phyloP scores from a whole-genome alignment of 2,797 vertebrate species.

The Sebastes iracundus region DNA sequence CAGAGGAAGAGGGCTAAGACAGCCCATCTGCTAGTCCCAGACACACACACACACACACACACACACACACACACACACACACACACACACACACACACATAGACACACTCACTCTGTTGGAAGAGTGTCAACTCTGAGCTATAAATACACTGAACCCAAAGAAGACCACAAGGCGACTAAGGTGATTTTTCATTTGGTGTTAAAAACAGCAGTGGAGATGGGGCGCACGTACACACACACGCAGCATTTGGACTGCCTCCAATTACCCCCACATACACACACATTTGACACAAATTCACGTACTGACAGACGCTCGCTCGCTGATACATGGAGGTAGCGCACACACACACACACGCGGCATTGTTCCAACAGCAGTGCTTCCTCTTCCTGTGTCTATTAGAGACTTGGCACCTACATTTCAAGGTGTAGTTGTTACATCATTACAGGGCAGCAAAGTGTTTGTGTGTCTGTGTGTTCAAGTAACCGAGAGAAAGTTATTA shows the following conservation, averaged over 20 bases:
- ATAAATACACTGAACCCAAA: conserved; percentile 90
- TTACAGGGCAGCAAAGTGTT: not conserved
- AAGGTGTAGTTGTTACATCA: conserved; percentile 33
- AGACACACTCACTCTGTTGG: conserved; percentile 77
- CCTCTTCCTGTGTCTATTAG: conserved; percentile 60
- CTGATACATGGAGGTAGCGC: not conserved
- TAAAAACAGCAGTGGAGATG: conserved; percentile 75
- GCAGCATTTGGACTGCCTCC: conserved; percentile 41
- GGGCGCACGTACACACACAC: not conserved
- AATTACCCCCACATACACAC: conserved; percentile 39
- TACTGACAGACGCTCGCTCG: conserved; percentile 34
- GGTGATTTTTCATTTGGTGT: conserved; percentile 90
- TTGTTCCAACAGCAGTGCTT: conserved; percentile 50
- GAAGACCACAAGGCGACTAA: conserved; percentile 89
- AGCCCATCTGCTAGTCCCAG: conserved; percentile 96
- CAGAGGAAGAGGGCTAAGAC: conserved; percentile 94
- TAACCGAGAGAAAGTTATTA: not conserved
- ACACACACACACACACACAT: not conserved
- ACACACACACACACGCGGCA: conserved; percentile 3
- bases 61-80: conserved; percentile 46
- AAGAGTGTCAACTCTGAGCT: conserved; percentile 92
- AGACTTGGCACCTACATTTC: conserved; percentile 32
- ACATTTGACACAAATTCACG: conserved; percentile 56
- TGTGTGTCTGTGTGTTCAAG: not conserved
- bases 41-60: conserved; percentile 67